Evolutionary conservation across 2,797 vertebrate genomes (phyloP).

Genomic region (Urocyon cinereoargenteus): DNA sequence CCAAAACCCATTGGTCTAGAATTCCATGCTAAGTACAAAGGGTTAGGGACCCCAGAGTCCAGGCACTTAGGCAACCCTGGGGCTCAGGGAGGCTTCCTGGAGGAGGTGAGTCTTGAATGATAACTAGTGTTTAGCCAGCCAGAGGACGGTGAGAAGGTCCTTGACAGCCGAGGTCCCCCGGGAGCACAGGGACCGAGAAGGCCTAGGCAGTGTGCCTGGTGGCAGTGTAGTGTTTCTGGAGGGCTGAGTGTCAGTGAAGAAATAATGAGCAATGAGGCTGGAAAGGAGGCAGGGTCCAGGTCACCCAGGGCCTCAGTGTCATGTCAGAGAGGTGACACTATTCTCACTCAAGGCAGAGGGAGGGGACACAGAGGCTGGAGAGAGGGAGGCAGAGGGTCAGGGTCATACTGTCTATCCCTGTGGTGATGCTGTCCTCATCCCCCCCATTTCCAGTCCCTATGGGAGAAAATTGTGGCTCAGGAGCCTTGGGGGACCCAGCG

Average conservation of each 20-base stretch:
- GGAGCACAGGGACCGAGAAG: neutral
- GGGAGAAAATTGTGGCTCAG: neutral
- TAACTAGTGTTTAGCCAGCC: neutral
- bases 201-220: neutral
- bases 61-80: neutral
- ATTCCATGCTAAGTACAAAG: neutral
- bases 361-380: neutral
- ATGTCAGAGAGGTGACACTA: neutral
- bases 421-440: neutral
- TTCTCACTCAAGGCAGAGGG: neutral
- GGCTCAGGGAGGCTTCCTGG: neutral
- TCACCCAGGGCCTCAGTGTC: neutral
- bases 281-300: neutral
- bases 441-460: neutral
- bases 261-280: neutral
- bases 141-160: neutral
- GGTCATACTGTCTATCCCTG: neutral
- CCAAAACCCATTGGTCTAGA: neutral
- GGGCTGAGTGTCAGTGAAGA: neutral
- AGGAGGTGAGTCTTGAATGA: neutral
- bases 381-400: too few relatives aligned
- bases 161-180: too few relatives aligned
- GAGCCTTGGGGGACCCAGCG: neutral
- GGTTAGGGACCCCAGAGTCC: neutral
- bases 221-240: neutral